Evolutionary conservation across 2,113 vertebrate genomes (phyloP).

Genomic region (Pterophyllum scalare): DNA sequence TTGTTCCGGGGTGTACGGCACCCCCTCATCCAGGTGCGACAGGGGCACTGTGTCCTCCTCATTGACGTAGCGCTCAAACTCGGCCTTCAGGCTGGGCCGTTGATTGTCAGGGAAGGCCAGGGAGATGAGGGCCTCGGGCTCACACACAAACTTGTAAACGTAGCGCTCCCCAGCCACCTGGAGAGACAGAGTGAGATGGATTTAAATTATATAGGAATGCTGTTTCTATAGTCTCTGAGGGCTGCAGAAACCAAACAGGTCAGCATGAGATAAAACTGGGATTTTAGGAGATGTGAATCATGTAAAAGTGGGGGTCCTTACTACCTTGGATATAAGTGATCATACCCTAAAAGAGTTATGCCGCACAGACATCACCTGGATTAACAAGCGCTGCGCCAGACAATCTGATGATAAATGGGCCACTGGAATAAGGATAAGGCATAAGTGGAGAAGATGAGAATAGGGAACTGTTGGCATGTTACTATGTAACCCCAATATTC

Average conservation of each 20-base stretch:
- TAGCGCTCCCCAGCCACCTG: constrained; percentile 98
- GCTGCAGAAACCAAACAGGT: not conserved
- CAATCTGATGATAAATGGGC: no score
- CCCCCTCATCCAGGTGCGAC: constrained; percentile 90
- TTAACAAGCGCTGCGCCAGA: no score
- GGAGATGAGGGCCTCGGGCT: constrained; percentile 94
- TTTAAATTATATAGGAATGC: rapidly evolving
- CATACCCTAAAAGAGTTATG: no score
- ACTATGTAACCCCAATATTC: no score
- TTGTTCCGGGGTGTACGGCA: constrained; percentile 83
- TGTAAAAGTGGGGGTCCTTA: not conserved
- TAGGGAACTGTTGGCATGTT: no score
- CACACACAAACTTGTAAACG: constrained; percentile 98
- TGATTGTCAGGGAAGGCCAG: constrained; percentile 95
- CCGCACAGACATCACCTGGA: no score
- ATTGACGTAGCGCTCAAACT: constrained; percentile 89
- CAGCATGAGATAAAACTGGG: not conserved
- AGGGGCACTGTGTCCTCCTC: constrained; percentile 96
- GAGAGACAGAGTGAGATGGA: not conserved
- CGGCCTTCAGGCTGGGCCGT: constrained; percentile 89
- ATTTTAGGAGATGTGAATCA: not conserved
- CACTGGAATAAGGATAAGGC: no score
- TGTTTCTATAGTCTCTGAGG: not conserved
- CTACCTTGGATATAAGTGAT: no score
- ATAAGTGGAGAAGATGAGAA: no score